Evolutionary conservation across 2,113 vertebrate genomes (phyloP), one percentile per base, ranked within the genome.

Genomic region (Mugil cephalus): DNA sequence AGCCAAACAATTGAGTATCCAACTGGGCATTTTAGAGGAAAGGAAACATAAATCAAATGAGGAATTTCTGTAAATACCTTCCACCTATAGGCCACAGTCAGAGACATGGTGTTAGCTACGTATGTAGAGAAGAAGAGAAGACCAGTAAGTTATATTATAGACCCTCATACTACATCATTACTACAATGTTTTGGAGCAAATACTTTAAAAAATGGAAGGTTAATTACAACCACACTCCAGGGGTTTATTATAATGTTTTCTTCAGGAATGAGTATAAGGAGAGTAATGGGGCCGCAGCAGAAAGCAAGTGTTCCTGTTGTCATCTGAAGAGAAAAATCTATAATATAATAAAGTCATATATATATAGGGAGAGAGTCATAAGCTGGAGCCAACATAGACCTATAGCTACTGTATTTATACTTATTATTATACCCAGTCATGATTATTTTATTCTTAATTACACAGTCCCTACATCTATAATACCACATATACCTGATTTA

Each of bases 141-240:
- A 30, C 24, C 24, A 30, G 24, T 30, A 30, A 30, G 24, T 62
- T 38, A 68, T 36, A 54, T 39, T 30, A 36, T 36, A 53, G 59
- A 39, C 24, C 47, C 46, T 39, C 50, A 58, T 51, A 59, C 39
- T 10, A 47, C 35, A 54, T 68, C 50, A 60, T 38, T 47, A 35
- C 46, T 55, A 46, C 11, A 66, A 35, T 50, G 14, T 36, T 45
- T 10, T 30, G 13, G 35, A 73, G 50, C 55, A 55, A 73, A 72
- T 53, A 45, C 30, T 43, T 36, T n/a, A 35, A 54, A 45, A 34
- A 18, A 61, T 17, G 18, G 34, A n/a, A 59, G 40, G 73, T 72
- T 72, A 61, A 62, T 72, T 62, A 61, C 58, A 53, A 43, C 3
- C 10, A 17, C 14, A 9, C 48, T 62, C 7, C 5, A 3, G 58